Conservation (phyloP, 2,797 vertebrate species). For the Etheostoma nigrum region DNA sequence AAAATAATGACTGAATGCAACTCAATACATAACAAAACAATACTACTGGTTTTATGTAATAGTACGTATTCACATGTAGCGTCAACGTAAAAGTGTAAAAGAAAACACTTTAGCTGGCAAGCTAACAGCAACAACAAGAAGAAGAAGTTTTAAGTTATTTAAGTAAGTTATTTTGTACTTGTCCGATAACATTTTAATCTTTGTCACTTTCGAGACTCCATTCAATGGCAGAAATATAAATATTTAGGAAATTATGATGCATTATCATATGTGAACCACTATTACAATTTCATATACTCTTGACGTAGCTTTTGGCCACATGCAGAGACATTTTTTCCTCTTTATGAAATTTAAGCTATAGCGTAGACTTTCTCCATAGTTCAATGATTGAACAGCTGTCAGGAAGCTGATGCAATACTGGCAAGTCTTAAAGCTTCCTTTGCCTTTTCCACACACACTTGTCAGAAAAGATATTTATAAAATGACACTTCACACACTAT, state of each 20-base stretch:
- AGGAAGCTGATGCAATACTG: conserved; percentile 26
- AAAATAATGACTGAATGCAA: not conserved
- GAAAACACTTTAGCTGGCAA: no score
- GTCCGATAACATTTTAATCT: no score
- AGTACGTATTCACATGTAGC: not conserved
- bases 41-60: not conserved
- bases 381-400: conserved; percentile 30
- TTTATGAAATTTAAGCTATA: conserved; percentile 7
- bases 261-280: not conserved
- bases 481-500: conserved; percentile 8
- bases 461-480: conserved; percentile 25
- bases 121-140: no score
- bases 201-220: no score
- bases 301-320: not conserved
- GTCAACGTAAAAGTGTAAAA: not conserved
- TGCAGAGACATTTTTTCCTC: not conserved
- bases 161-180: no score
- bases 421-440: conserved; percentile 8
- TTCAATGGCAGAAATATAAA: not conserved
- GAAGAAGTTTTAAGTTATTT: no score
- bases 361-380: not conserved
- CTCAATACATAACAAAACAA: not conserved
- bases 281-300: not conserved
- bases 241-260: not conserved
- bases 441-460: not conserved